A percentile compares a stretch with the other conserved stretches of the same genome.
These are phyloP conservation scores for Temnothorax curvispinosus DNA, from an alignment of 1,140 invertebrate species.

Conservation along the genomic window DNA sequence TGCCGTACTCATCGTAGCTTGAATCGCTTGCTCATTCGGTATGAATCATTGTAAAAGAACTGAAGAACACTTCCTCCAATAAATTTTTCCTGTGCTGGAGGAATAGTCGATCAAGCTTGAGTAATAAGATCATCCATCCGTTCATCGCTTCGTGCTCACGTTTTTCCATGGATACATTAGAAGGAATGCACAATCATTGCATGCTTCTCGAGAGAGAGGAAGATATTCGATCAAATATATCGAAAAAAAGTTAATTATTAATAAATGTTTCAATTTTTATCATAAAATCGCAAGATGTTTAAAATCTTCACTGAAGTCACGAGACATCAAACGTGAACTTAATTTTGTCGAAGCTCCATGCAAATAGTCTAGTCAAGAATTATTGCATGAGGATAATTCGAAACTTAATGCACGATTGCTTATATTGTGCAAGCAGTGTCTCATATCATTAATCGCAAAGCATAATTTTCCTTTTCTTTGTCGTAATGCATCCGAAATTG, in stretches of 20 bases:
- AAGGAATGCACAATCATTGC: conserved; percentile 50
- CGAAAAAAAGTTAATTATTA: neutral
- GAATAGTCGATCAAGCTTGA: conserved; percentile 60
- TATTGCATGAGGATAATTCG: conserved; percentile 43
- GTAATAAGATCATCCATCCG: conserved; percentile 6
- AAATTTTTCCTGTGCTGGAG: conserved; percentile 75
- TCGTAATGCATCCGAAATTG: conserved; percentile 26
- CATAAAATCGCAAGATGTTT: neutral
- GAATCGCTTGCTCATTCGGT: conserved; percentile 49
- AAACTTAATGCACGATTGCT: conserved; percentile 28
- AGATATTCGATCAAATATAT: neutral
- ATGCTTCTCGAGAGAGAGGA: neutral
- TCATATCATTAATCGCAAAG: conserved; percentile 31
- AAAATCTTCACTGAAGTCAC: neutral
- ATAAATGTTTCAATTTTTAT: conserved; percentile 10
- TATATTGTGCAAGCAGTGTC: conserved; percentile 49
- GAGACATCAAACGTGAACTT: neutral
- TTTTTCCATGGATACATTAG: conserved; percentile 39
- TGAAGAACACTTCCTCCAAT: conserved; percentile 68
- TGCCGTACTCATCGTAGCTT: conserved; percentile 45
- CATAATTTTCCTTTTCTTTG: conserved; percentile 9
- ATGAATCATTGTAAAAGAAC: conserved; percentile 28
- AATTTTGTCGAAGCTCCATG: conserved; percentile 9
- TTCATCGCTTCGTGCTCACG: conserved; percentile 23
- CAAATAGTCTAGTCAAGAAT: conserved; percentile 27